phyloP scores from a whole-genome alignment of 2,113 vertebrate genomes.

The Pituophis catenifer region DNA sequence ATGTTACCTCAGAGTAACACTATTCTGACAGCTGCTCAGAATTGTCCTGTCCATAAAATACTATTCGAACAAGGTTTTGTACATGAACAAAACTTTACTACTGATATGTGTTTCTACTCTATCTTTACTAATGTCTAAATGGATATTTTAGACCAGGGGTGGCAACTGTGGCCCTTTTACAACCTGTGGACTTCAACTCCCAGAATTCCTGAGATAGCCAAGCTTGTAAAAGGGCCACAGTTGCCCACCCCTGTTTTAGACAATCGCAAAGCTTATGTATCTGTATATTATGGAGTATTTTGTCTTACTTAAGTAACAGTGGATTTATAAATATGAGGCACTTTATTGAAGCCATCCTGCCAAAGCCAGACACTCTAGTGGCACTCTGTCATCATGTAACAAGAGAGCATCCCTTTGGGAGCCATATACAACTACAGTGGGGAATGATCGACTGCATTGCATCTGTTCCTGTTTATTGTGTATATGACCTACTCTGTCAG shows the following conservation, averaged over 20 bases:
- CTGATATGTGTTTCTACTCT: not conserved
- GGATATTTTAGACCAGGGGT: not conserved
- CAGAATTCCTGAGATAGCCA: too few species aligned
- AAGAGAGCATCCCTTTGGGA: slow-evolving; percentile 34
- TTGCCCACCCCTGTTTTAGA: not conserved
- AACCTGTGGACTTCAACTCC: too few species aligned
- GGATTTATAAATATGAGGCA: not conserved
- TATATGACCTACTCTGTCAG: slow-evolving; percentile 47
- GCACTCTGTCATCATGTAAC: slow-evolving; percentile 29
- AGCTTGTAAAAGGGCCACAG: too few species aligned
- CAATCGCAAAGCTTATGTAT: not conserved
- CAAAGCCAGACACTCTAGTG: slow-evolving; percentile 30
- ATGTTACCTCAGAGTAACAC: not conserved
- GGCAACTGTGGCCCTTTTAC: too few species aligned
- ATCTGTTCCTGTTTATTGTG: slow-evolving; percentile 59
- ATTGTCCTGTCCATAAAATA: not conserved
- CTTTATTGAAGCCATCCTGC: slow-evolving; percentile 6
- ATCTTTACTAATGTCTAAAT: not conserved
- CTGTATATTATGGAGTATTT: not conserved
- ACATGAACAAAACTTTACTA: not conserved
- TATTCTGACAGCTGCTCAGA: not conserved
- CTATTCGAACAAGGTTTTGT: not conserved
- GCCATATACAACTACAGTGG: slow-evolving; percentile 53
- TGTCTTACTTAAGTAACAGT: not conserved
- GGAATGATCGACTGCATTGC: slow-evolving; percentile 45